Evolutionary conservation across 2,888 invertebrate genomes (phyloP), one percentile per base, ranked within the genome.

Genomic region (Coelopa pilipes): DNA sequence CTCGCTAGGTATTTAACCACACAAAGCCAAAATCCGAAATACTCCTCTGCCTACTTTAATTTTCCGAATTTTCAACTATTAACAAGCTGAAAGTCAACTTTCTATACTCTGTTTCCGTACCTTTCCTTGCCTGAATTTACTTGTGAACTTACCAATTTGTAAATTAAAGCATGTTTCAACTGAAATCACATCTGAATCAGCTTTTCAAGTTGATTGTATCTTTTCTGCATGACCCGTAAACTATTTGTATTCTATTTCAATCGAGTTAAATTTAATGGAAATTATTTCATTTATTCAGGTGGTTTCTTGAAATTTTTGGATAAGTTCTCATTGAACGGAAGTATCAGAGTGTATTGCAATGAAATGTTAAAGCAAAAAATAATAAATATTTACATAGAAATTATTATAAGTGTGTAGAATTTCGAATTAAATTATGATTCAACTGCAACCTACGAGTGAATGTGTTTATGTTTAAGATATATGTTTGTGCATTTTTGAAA

Each of bases 1-100:
- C 84, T 93, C 78, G 92, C 92, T 57, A 91, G 90, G 85, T 92
- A 92, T 87, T 89, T 92, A 78, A 92, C 91, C 79, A 88, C 87
- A 70, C 89, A 88, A 75, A 75, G 78, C 70, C 75, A 72, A 72
- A 79, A 80, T 71, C 75, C 77, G 19, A 80, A 76, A 63, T 74
- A 76, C 15, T 57, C 74, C 11, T 66, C 74, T 76, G n/a, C 71
- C 65, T 72, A 53, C 66, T 76, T 76, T 72, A 73, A 74, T 63
- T 69, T 76, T 75, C 76, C 77, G 69, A 76, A 78, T 75, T 76
- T 78, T 70, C 76, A 63, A 69, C 66, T 74, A 57, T 76, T 76
- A 62, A 62, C 62, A 13, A 24, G 62, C 34, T 62, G 62, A 62
- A 34, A 34, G n/a, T 45, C 4, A 21, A 10, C 19, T 21, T 1